Conservation (phyloP, 2,113 vertebrate genomes). For the Siniperca knerii region DNA sequence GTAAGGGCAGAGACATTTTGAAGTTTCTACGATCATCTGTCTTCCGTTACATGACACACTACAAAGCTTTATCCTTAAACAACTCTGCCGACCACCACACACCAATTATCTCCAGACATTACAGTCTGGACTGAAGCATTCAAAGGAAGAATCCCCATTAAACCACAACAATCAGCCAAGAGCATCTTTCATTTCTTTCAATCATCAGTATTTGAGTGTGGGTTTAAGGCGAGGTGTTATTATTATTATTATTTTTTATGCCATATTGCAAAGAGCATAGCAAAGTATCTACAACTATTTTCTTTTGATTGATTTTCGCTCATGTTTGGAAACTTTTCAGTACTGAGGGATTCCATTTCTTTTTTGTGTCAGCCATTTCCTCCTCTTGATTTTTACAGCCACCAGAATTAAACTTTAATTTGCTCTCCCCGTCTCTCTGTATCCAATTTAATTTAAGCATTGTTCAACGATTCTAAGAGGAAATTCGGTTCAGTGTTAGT, state of each 20-base stretch:
- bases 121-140: not conserved
- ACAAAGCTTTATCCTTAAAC: not conserved
- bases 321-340: not conserved
- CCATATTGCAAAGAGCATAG: not conserved
- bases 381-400: not conserved
- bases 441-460: not conserved
- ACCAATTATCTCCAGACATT: conserved; percentile 19
- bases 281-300: not conserved
- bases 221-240: not conserved
- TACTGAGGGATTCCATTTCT: not conserved
- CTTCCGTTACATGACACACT: not conserved
- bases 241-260: not conserved
- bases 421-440: not conserved
- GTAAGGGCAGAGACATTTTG: not conserved
- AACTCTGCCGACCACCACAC: not conserved
- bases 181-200: not conserved
- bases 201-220: conserved; percentile 11
- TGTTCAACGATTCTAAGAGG: not conserved
- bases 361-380: not conserved
- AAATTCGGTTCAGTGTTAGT: not conserved
- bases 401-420: not conserved
- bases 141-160: not conserved
- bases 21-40: not conserved
- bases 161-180: not conserved
- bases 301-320: not conserved